Conservation (phyloP, 2,113 vertebrate species). For the Phylloscopus trochilus region DNA sequence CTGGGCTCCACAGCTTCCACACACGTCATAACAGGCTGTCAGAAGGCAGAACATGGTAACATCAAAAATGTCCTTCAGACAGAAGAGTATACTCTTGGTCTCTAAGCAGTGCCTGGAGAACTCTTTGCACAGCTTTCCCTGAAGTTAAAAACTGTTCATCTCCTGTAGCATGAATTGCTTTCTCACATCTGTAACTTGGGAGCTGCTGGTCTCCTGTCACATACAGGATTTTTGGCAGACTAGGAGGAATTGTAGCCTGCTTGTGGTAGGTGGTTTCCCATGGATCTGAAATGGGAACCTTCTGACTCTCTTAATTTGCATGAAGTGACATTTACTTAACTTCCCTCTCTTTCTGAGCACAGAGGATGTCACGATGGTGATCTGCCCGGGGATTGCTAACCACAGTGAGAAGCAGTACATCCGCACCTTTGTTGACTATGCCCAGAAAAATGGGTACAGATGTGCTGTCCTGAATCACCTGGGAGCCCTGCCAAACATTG, state of each 20-base stretch:
- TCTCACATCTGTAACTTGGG: neutral
- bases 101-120: neutral
- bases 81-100: neutral
- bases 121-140: constrained; percentile 3
- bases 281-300: neutral
- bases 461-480: constrained; percentile 96
- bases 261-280: constrained; percentile 25
- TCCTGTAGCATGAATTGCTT: neutral
- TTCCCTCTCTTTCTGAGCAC: constrained; percentile 3
- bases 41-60: neutral
- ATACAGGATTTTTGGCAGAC: neutral
- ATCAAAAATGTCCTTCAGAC: neutral
- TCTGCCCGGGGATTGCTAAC: constrained; percentile 97
- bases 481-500: constrained; percentile 93
- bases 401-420: constrained; percentile 99
- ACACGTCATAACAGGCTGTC: neutral
- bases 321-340: constrained; percentile 53
- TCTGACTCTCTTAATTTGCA: constrained; percentile 29
- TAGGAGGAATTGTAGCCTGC: neutral
- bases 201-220: neutral
- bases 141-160: neutral
- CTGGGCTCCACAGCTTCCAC: neutral
- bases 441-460: constrained; percentile 94
- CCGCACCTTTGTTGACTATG: constrained; percentile 94
- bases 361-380: constrained; percentile 98